Percentiles rank a stretch among this genome's conserved stretches.
These are phyloP conservation scores for Otolemur crassicaudatus DNA, from an alignment of 2,797 vertebrate genomes.

Conservation along the genomic window DNA sequence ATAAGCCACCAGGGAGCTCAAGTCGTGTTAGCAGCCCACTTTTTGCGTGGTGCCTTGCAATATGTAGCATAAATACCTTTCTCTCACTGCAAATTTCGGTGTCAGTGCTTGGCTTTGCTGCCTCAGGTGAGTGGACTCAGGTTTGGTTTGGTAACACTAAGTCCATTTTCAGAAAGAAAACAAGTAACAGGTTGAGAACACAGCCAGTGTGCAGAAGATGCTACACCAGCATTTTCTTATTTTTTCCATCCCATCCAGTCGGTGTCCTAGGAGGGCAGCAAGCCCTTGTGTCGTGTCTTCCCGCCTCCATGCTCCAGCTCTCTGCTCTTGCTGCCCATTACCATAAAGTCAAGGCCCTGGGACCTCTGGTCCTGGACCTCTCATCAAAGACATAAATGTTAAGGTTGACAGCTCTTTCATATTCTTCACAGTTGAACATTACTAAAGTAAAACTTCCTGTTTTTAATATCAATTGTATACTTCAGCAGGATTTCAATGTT, in stretches of 20 bases:
- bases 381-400: background rate
- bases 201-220: background rate
- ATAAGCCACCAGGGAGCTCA: background rate
- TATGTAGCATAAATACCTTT: background rate
- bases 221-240: background rate
- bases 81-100: background rate
- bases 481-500: background rate
- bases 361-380: background rate
- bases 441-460: background rate
- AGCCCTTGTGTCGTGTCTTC: background rate
- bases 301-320: background rate
- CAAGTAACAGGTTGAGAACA: background rate
- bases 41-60: background rate
- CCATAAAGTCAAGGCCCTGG: background rate
- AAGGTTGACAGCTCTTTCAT: background rate
- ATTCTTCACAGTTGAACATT: background rate
- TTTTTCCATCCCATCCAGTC: background rate
- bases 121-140: background rate
- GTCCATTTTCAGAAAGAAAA: conserved; percentile 8
- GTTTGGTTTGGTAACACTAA: background rate
- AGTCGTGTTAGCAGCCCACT: background rate
- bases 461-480: background rate
- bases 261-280: background rate
- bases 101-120: background rate
- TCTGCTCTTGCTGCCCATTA: background rate